These are phyloP conservation scores for Epinephelus cyanopodus DNA, from an alignment of 2,113 vertebrate species.

Conservation along the genomic window DNA sequence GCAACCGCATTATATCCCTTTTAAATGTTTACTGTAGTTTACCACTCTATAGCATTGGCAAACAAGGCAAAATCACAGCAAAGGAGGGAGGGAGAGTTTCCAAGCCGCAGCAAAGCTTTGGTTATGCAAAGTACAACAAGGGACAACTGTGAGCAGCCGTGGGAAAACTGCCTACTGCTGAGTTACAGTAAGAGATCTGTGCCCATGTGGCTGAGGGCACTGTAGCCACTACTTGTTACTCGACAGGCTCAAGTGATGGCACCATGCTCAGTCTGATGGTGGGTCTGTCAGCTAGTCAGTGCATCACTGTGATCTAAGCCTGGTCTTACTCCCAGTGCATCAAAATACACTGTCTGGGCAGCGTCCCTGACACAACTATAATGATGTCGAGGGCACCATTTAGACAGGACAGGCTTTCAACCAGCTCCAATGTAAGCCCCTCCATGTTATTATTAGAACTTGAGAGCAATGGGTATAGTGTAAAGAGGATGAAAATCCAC, in stretches of 20 bases:
- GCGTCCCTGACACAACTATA: no score
- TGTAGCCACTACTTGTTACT: slow-evolving; percentile 14
- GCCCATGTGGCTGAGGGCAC: slow-evolving; percentile 11
- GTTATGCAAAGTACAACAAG: slow-evolving; percentile 71
- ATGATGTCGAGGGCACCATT: no score
- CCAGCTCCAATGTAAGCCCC: no score
- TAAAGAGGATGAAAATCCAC: no score
- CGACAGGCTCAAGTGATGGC: not conserved
- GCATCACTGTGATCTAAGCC: no score
- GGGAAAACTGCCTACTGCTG: slow-evolving; percentile 72
- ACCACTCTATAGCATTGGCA: slow-evolving; percentile 75
- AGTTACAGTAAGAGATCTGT: slow-evolving; percentile 52
- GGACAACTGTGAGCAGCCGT: slow-evolving; percentile 65
- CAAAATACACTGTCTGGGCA: no score
- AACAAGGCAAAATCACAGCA: slow-evolving; percentile 68
- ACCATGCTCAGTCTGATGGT: no score
- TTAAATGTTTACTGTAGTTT: slow-evolving; percentile 85
- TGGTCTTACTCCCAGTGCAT: no score
- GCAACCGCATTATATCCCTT: slow-evolving; percentile 80
- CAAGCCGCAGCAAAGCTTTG: slow-evolving; percentile 72
- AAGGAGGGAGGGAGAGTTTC: slow-evolving; percentile 63
- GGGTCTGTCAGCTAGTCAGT: no score
- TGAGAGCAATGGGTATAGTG: no score
- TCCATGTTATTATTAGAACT: no score
- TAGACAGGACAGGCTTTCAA: no score